Conservation (phyloP, 2,888 invertebrate genomes). For the Drosophila ezoana region DNA sequence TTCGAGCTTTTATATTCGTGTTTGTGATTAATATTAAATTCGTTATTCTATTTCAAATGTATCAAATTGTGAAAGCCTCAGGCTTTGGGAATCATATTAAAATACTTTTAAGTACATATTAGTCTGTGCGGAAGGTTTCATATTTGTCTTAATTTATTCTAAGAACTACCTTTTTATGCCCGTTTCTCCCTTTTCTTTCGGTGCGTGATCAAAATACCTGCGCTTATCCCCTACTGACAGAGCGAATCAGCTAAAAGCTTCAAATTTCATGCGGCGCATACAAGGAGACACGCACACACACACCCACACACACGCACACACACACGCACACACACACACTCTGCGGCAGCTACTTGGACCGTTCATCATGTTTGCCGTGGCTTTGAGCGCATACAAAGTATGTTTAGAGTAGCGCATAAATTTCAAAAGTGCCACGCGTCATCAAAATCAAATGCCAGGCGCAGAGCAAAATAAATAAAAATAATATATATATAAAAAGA, state of each 20-base stretch:
- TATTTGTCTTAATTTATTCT: constrained; percentile 49
- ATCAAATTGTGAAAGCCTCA: constrained; percentile 13
- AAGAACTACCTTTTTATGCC: constrained; percentile 22
- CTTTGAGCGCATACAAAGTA: constrained; percentile 74
- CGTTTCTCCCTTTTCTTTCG: constrained; percentile 6
- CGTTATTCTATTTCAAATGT: constrained; percentile 8
- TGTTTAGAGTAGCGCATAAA: constrained; percentile 73
- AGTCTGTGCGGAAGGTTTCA: constrained; percentile 16
- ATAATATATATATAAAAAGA: constrained; percentile 3
- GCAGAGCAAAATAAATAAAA: constrained; percentile 26
- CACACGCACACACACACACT: not conserved
- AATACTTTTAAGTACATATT: constrained; percentile 29
- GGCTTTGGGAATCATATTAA: constrained; percentile 48
- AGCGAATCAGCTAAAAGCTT: constrained; percentile 64
- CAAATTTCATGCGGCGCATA: constrained; percentile 54
- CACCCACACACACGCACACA: constrained; percentile 4
- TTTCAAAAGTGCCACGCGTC: constrained; percentile 78
- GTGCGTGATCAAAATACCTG: constrained; percentile 57
- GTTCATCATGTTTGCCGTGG: constrained; percentile 60
- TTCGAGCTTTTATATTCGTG: not conserved
- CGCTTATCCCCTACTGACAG: constrained; percentile 36
- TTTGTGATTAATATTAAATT: not conserved
- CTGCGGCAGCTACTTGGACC: constrained; percentile 28
- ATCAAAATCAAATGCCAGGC: constrained; percentile 76
- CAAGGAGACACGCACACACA: constrained; percentile 5